Evolutionary conservation across 2,113 vertebrate genomes (phyloP), one percentile per base, ranked within the genome.

Genomic region (Sebastes schlegelii): DNA sequence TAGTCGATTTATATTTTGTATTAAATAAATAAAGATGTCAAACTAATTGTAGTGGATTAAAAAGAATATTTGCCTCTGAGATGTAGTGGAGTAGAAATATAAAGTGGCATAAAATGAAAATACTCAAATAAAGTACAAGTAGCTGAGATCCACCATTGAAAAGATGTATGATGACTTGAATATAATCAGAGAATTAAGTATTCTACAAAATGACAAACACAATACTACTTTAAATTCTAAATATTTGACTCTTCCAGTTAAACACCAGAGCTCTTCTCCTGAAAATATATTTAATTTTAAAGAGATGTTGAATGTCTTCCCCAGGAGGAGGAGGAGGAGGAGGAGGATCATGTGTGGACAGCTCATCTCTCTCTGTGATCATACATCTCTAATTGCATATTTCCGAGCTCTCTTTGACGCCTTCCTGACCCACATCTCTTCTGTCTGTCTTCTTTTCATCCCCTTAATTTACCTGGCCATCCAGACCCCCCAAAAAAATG

Each of bases 381-480:
- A 26, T 2, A 21, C 55, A n/a, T 61, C 58, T 26, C 19, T 77
- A 67, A 78, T 74, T 49, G 16, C 77, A 68, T 63, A 34, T 10
- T n/a, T 42, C 52, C 3, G 6, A 11, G 51, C 26, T 34, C 26
- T 34, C 26, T 34, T 34, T 34, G 26, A 34, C 21, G 70, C 84
- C 72, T 73, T 8, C 42, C 61, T 79, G 79, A 84, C 80, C 77
- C 51, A 7, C 77, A 74, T 63, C 67, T 0, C 46, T 5, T 51
- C 54, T 51, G 43, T 64, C n/a, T 6, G 2, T 77, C 19, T 57
- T 26, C 49, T 46, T 19, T 79, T 75, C 54, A 79, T 49, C 83
- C 84, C 80, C 54, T 74, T 84, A 48, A 89, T 83, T 85, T 83
- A 89, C 89, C 88, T 92, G 89, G 54, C 66, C 74, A 77, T 85